Evolutionary conservation across 2,797 vertebrate genomes (phyloP), one percentile per base, ranked within the genome.

Genomic region (Tauraco hartlaubi): DNA sequence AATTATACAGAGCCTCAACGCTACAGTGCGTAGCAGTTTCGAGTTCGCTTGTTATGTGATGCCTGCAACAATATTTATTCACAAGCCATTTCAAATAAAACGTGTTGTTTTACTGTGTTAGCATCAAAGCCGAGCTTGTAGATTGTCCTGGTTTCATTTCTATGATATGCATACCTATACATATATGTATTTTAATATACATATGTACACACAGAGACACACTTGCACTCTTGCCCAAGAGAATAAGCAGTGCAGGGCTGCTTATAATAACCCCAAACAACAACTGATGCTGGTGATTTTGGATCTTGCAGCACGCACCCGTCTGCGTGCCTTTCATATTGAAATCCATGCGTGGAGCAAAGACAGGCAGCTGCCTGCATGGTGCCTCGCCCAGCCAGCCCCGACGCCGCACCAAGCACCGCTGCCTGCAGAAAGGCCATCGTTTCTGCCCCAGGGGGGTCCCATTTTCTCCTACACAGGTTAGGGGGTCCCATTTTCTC

Each of bases 11-110:
- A 92, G 11, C 71, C 61, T 48, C 55, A 22, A 4, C 0, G 3
- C 78, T 72, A 51, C 58, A 15, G 29, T 2, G 1, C 0, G 0
- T 5, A 39, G 58, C 12, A 64, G 75, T 74, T 89, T 87, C 48
- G 13, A 68, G 64, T 95, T 93, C 2, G 13, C 84, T 92, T 93
- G 86, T 82, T 93, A 85, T 68, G 73, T 39, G 78, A 87, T 77
- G 64, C 81, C 84, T 88, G 88, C 75, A 93, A 93, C 78, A 92
- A 83, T 92, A 79, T 87, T 95, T 93, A 94, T 93, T 95, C 91
- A 82, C 64, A 23, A 92, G 92, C 56, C 20, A 31, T 90, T 95
- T 90, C 81, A 92, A 96, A 92, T 54, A 83, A 83, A 94, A 85
- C 2, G 3, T 26, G 29, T 91, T 89, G 71, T 28, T 93, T 92